Evolutionary conservation across 2,113 vertebrate species (phyloP), one percentile per base, ranked within the genome.

Genomic region (Rhabdornis inornatus): DNA sequence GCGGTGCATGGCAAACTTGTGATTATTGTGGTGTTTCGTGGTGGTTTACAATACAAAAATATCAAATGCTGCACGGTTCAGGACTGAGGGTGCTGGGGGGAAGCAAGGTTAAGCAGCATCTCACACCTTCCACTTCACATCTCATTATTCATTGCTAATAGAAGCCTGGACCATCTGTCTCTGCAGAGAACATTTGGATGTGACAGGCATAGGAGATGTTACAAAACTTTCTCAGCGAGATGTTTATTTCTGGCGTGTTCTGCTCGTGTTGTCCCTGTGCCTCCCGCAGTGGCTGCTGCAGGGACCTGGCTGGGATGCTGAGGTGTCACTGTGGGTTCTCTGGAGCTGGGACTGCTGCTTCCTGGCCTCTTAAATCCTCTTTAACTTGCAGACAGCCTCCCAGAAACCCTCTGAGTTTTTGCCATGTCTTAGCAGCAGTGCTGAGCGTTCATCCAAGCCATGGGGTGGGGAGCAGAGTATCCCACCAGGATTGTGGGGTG

Each of bases 101-200:
- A 94, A 86, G 87, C 83, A 74, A 97, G 96, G 89, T 98, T 97
- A 97, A 97, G 87, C 91, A 96, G 95, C 95, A 94, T 96, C 95
- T 97, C 97, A 40, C 95, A 92, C 97, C 92, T 97, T 97, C 96
- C 93, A 33, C 83, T 96, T 96, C 89, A 59, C 78, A 96, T 96
- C 96, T 97, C 94, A 95, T 98, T 97, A 97, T 97, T 97, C 95
- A 97, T 56, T 87, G 96, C 96, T 98, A 97, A 96, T 93, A 90
- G 94, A 95, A 94, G 90, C 85, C 84, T 20, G 42, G 83, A 71
- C 97, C 95, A 94, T 98, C 97, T 97, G 97, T 98, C 96, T 97
- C 77, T 35, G 57, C 84, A 52, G 80, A 52, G 94, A 94, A 44
- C 90, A 30, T 60, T 87, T 56, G 92, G 93, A 68, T 97, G 93